A percentile compares a stretch with the other conserved stretches of the same genome.
Conservation (phyloP, 2,888 invertebrate species). For the Tipula confusa region DNA sequence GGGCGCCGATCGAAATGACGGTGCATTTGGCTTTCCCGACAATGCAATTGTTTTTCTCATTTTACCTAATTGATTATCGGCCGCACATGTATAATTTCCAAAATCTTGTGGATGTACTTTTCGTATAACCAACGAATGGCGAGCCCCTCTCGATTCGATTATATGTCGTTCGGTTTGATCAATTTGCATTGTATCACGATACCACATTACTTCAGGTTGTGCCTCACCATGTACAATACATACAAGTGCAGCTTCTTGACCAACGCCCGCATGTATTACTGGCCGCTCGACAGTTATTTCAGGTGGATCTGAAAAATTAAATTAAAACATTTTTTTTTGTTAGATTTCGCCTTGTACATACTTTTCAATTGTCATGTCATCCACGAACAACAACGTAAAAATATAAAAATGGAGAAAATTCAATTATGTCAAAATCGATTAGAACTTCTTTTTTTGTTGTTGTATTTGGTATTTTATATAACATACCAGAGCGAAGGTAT, state of each 20-base stretch:
- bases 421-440: conserved; percentile 3
- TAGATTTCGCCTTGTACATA: no score
- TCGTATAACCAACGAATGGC: conserved; percentile 56
- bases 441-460: background rate
- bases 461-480: background rate
- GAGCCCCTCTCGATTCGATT: conserved; percentile 55
- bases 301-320: conserved; percentile 35
- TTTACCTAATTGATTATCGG: conserved; percentile 57
- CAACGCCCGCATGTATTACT: conserved; percentile 57
- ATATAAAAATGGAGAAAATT: background rate
- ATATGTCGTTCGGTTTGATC: conserved; percentile 56
- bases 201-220: conserved; percentile 57
- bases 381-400: background rate
- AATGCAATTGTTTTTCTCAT: conserved; percentile 55
- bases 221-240: conserved; percentile 59
- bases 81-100: conserved; percentile 59
- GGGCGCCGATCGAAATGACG: conserved; percentile 54
- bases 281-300: conserved; percentile 49
- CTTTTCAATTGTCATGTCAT: background rate
- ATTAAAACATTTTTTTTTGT: background rate
- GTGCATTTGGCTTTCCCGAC: conserved; percentile 56
- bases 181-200: conserved; percentile 55
- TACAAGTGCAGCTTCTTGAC: conserved; percentile 56
- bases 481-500: no score
- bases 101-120: conserved; percentile 57